Conservation (phyloP, 92 coral and sea anemone species). For the Epizoanthus rinbou region DNA sequence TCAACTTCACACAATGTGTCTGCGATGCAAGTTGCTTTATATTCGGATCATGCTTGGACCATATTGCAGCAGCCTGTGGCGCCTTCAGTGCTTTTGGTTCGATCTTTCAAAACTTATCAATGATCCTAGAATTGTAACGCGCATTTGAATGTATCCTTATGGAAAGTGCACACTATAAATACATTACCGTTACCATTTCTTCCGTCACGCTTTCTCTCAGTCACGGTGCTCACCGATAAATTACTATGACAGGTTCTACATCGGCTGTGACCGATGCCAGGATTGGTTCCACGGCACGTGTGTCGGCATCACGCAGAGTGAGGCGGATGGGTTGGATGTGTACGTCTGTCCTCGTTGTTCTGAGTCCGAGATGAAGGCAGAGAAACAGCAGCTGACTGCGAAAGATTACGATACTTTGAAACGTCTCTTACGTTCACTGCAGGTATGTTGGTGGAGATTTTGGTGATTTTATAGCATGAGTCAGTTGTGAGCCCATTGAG, state of each 20-base stretch:
- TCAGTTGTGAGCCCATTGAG: not conserved
- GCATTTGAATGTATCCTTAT: too few species aligned
- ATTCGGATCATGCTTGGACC: too few species aligned
- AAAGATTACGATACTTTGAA: slow-evolving; percentile 89
- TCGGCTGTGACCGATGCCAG: slow-evolving; percentile 97
- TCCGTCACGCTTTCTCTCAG: too few species aligned
- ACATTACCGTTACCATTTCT: too few species aligned
- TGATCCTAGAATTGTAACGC: too few species aligned
- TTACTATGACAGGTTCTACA: slow-evolving; percentile 73
- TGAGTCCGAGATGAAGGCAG: slow-evolving; percentile 71
- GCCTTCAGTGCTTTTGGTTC: too few species aligned
- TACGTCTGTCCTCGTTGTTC: slow-evolving; percentile 93
- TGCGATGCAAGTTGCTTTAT: too few species aligned
- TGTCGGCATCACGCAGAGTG: slow-evolving; percentile 83
- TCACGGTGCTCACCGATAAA: too few species aligned
- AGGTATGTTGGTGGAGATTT: slow-evolving; percentile 50
- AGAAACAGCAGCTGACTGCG: slow-evolving; percentile 74
- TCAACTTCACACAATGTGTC: too few species aligned
- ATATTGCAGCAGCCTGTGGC: too few species aligned
- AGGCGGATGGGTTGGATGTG: slow-evolving; percentile 80
- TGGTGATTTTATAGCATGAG: not conserved
- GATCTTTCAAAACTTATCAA: too few species aligned
- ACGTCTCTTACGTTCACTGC: slow-evolving; percentile 90
- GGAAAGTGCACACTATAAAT: too few species aligned
- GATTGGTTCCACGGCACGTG: slow-evolving; percentile 98